Evolutionary conservation across 2,888 invertebrate species (phyloP).

Genomic region (Drosophila aldrichi): DNA sequence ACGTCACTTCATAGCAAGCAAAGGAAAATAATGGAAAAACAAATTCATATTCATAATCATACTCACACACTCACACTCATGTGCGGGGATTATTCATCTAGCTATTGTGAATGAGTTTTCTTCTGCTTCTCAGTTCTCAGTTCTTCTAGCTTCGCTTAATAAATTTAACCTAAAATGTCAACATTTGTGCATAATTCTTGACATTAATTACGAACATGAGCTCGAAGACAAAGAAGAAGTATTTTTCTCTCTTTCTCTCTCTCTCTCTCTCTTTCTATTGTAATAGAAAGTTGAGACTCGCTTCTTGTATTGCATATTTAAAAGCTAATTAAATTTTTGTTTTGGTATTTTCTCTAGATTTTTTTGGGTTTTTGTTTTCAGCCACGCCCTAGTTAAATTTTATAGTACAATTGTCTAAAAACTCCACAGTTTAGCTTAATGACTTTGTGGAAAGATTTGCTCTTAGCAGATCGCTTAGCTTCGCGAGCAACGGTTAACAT

Average conservation of each 20-base stretch:
- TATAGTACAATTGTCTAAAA: not conserved
- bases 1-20: constrained; percentile 20
- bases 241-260: not conserved
- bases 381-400: constrained; percentile 63
- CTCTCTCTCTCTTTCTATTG: not conserved
- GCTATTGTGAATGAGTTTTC: constrained; percentile 3
- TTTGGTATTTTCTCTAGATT: constrained; percentile 1
- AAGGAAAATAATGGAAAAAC: not conserved
- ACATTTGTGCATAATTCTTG: constrained; percentile 23
- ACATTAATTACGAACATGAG: constrained; percentile 52
- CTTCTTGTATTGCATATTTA: constrained; percentile 48
- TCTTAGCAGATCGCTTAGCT: constrained; percentile 18
- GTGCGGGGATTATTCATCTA: not conserved
- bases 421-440: not conserved
- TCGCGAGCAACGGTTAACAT: constrained; percentile 30
- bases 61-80: not conserved
- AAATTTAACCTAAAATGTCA: constrained; percentile 68
- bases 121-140: constrained; percentile 13
- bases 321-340: constrained; percentile 58
- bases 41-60: not conserved
- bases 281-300: constrained; percentile 25
- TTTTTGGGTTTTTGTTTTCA: constrained; percentile 21
- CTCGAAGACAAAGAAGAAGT: constrained; percentile 12
- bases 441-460: not conserved
- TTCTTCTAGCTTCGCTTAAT: constrained; percentile 37